Base-by-base conservation (phyloP, 2,888 invertebrate genomes). In the Caenorhabditis imperialis region DNA sequence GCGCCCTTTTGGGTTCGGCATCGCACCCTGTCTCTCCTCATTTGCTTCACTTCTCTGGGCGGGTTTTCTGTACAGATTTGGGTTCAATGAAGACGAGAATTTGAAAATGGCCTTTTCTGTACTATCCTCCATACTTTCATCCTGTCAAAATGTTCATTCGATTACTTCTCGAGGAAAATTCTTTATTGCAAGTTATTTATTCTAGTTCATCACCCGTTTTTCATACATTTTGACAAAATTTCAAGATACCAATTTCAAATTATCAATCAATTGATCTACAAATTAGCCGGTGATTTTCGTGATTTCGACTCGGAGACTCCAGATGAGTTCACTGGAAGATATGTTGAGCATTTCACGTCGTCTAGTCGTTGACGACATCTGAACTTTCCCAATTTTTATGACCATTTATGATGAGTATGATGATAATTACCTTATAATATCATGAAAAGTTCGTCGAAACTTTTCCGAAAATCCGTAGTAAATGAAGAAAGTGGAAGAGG, bases 381-480 rank as follows among this genome's bases (percentile, higher is more conserved):
- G 60, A 53, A 16, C 33, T 23, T 37, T 23, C 14, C 20, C 22
- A 45, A 16, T 27, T 16, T 38, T 12, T 20, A 42, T 23, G 3
- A 6, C 30, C n/a, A 27, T 42, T 35, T 14, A 23, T 22, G 20
- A 51, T 2, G 20, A 18, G 2, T 12, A 10, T 44, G 44, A 44
- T 55, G 44, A 6, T 30, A 47, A 16, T 44, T 33, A 69, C 71
- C 57, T 62, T 38, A 71, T 57, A 51, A 71, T 62, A 40, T 63
- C 57, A 48, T 65, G 73, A 40, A 74, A 72, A 20, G 63, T 72
- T 14, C 61, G 61, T 37, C 74, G 67, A 22, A 74, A 75, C 37
- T 75, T 75, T n/a, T 60, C 65, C 18, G 70, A 75, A 20, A 75
- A 75, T 30, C 60, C 65, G 51, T 70, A 69, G 25, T 75, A 75